Evolutionary conservation across 2,113 vertebrate species (phyloP), one percentile per base, ranked within the genome.

Genomic region (Stigmatopora argus): DNA sequence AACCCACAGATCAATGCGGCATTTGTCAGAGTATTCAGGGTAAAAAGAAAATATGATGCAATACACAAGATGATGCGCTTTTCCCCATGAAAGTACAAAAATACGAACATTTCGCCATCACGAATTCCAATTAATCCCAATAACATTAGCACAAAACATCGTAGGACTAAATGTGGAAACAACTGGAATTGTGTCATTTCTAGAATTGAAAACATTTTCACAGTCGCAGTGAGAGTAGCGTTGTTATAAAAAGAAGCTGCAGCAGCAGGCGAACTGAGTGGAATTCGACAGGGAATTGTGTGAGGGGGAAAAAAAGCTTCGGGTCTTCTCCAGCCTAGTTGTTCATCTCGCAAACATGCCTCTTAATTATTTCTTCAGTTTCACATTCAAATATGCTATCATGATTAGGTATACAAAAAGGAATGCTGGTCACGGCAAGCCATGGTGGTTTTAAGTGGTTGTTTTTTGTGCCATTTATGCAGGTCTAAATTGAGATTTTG

Each of bases 321-420:
- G 83, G 84, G 83, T 89, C 84, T 71, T 83, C 55, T 49, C 62
- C 75, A 60, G 67, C 69, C 66, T 66, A 71, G 67, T 74, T 18
- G 46, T 75, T 84, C 82, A 77, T 82, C 74, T 69, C 72, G 78
- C 75, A 74, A 58, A 78, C 74, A 87, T 70, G 51, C 52, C 58
- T 76, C 70, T 78, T 86, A 86, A 89, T 89, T 81, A 80, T 67
- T 77, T 51, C 18, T 26, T 75, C 73, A 74, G 64, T 70, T 56
- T 56, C 53, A 56, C 75, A 14, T 57, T 31, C n/a, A 67, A 56
- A 56, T 31, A 4, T 15, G 5, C 14, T 12, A 5, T 23, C 19
- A 23, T 23, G 21, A 53, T 19, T 26, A 26, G 52, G 10, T 8
- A 7, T 41, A 15, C 53, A 56, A 15, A 0, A 56, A 56, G 23